Evolutionary conservation across 30 jellyfish, hydroid and myxozoan genomes (phyloP).

Genomic region (Clytia hemisphaerica): DNA sequence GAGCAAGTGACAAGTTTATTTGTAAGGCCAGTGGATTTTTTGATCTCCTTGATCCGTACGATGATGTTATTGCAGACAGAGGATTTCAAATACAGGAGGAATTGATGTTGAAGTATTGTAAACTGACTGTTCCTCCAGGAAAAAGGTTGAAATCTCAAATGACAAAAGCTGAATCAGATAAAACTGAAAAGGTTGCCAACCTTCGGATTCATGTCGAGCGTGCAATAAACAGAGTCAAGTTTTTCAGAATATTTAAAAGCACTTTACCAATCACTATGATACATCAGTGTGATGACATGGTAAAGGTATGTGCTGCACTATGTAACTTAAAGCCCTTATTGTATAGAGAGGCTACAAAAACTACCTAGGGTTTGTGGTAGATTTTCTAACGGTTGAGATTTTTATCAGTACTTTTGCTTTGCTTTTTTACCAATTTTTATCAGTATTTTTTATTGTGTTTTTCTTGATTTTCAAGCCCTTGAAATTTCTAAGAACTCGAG

Average conservation of each 20-base stretch:
- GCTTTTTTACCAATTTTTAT: no score
- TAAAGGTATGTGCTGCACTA: slow-evolving; percentile 42
- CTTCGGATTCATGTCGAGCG: slow-evolving; percentile 59
- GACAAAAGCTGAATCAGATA: slow-evolving; percentile 47
- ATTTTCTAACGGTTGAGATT: no score
- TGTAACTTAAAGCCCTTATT: slow-evolving; percentile 32
- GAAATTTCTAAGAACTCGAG: no score
- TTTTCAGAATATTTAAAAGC: slow-evolving; percentile 37
- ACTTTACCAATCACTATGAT: slow-evolving; percentile 39
- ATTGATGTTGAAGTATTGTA: slow-evolving; percentile 25
- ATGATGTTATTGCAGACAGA: slow-evolving; percentile 48
- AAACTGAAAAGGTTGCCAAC: slow-evolving; percentile 47
- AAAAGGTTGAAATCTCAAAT: slow-evolving; percentile 49
- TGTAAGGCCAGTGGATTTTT: slow-evolving; percentile 35
- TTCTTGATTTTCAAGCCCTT: no score
- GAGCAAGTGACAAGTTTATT: slow-evolving; percentile 39
- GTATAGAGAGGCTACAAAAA: no score
- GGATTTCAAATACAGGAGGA: slow-evolving; percentile 52
- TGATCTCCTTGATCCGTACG: slow-evolving; percentile 2
- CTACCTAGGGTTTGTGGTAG: no score
- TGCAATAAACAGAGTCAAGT: slow-evolving; percentile 50
- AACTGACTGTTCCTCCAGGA: slow-evolving; percentile 63
- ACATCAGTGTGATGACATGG: slow-evolving; percentile 50
- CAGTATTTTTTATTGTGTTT: no score
- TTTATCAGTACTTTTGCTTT: no score